Conservation (phyloP, 2,888 invertebrate species). For the Yponomeuta cagnagella region DNA sequence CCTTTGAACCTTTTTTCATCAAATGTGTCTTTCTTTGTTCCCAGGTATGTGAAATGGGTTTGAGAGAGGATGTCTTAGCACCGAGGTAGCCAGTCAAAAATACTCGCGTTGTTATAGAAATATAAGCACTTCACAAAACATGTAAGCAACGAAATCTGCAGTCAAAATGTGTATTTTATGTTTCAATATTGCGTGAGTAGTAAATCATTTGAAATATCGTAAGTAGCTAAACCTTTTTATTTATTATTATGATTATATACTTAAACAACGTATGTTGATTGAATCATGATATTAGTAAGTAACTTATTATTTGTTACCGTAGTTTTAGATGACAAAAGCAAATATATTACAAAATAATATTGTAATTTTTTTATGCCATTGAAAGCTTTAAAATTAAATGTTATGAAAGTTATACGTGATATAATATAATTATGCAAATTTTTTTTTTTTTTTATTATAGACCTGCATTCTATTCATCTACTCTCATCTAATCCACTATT, state of each 20-base stretch:
- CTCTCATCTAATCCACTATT: too few relatives aligned
- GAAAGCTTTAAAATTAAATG: background rate
- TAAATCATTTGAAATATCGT: background rate
- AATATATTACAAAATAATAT: background rate
- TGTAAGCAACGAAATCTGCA: too few relatives aligned
- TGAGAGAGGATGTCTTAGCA: constrained; percentile 1
- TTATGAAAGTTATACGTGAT: background rate
- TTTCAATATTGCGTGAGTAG: too few relatives aligned
- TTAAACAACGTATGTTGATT: background rate
- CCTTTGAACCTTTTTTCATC: background rate
- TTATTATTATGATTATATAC: background rate
- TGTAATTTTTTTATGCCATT: background rate
- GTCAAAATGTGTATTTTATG: too few relatives aligned
- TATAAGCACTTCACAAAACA: background rate
- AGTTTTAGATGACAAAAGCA: background rate
- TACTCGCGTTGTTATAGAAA: background rate
- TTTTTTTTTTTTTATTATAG: background rate
- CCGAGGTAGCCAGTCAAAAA: background rate
- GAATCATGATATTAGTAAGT: background rate
- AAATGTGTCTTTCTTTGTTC: background rate
- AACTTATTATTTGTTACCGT: background rate
- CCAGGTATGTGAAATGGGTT: background rate
- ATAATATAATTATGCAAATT: background rate
- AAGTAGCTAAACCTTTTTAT: background rate
- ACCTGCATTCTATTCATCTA: too few relatives aligned